Evolutionary conservation across 2,888 invertebrate genomes (phyloP).

Genomic region (Schizotus pectinicornis): DNA sequence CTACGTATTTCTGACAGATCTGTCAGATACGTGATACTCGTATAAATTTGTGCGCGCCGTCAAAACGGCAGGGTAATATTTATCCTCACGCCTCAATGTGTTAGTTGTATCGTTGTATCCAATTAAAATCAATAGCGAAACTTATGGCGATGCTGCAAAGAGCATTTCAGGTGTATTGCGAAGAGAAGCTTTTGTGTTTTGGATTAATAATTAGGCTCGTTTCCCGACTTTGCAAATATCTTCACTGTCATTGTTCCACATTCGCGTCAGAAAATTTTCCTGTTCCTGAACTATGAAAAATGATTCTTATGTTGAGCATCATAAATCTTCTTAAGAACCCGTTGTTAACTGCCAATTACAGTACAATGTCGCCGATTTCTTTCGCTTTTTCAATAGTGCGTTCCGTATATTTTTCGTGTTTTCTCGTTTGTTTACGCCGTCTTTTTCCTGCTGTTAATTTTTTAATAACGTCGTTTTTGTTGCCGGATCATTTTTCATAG

Average conservation of each 20-base stretch:
- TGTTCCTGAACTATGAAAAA: neutral
- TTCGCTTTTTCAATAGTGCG: neutral
- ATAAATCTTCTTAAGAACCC: slow-evolving; percentile 10
- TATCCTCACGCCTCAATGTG: slow-evolving; percentile 3
- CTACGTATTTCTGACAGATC: slow-evolving; percentile 19
- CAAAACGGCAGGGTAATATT: slow-evolving; percentile 6
- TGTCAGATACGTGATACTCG: slow-evolving; percentile 22
- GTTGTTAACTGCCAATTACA: slow-evolving; percentile 10
- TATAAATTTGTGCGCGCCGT: slow-evolving; percentile 18
- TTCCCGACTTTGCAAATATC: no score
- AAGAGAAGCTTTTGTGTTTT: no score
- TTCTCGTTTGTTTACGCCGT: no score
- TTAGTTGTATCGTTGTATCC: slow-evolving; percentile 19
- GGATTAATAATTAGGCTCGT: no score
- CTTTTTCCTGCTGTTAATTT: no score
- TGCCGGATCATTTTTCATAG: no score
- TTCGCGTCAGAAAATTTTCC: no score
- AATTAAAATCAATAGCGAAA: slow-evolving; percentile 11
- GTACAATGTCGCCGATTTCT: slow-evolving; percentile 5
- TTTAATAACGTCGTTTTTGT: no score
- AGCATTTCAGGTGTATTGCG: no score
- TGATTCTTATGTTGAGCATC: slow-evolving; percentile 2
- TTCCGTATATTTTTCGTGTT: no score
- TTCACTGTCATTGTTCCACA: no score
- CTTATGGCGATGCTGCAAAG: no score